Conservation (phyloP, 2,113 vertebrate species). For the Micronycteris hirsuta region DNA sequence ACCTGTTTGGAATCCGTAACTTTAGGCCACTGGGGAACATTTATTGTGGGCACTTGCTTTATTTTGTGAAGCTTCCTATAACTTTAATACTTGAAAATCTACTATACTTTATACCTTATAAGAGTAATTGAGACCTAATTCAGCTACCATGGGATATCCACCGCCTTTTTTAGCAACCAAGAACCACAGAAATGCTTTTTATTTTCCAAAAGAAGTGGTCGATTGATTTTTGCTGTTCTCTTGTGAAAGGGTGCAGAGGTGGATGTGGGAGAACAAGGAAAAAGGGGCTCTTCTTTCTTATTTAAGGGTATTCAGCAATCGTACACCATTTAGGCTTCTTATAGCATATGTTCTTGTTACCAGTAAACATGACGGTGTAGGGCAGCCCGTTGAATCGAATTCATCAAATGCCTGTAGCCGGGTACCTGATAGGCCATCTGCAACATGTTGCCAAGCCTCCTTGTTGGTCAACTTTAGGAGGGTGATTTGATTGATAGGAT, state of each 20-base stretch:
- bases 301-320: neutral
- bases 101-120: neutral
- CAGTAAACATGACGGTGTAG: neutral
- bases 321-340: neutral
- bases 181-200: neutral
- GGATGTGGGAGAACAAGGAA: neutral
- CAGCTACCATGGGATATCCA: neutral
- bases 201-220: neutral
- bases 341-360: neutral
- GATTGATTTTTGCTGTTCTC: constrained; percentile 28
- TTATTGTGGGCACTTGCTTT: neutral
- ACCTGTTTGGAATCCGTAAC: neutral
- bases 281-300: neutral
- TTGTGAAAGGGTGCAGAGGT: neutral
- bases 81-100: neutral
- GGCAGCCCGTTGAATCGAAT: neutral
- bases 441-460: neutral
- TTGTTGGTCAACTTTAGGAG: neutral
- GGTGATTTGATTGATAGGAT: neutral
- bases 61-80: neutral
- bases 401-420: neutral
- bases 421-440: neutral
- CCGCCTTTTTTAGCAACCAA: neutral
- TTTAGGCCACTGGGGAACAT: neutral
- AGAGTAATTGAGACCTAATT: neutral